phyloP scores from a whole-genome alignment of 2,888 invertebrate genomes.

The Cheiracanthium punctorium region DNA sequence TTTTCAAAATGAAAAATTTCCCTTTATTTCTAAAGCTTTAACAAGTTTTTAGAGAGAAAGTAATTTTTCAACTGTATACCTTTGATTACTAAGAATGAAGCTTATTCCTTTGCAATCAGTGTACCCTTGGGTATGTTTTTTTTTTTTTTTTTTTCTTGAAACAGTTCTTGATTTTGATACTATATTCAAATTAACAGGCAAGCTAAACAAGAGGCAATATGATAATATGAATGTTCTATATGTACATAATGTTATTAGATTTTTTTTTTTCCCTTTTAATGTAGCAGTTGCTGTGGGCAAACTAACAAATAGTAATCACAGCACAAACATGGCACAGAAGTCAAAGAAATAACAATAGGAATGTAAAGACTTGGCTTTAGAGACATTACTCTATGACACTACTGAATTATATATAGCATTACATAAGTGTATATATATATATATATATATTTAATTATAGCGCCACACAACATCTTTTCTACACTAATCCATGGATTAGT shows the following conservation, averaged over 20 bases:
- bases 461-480: conserved; percentile 23
- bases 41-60: conserved; percentile 2
- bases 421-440: conserved; percentile 59
- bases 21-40: conserved; percentile 1
- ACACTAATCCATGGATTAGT: conserved; percentile 5
- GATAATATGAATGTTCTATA: conserved; percentile 67
- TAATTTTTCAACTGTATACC: background rate
- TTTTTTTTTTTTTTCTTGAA: background rate
- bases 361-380: conserved; percentile 62
- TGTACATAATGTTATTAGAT: conserved; percentile 52
- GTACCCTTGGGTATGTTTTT: background rate
- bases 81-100: conserved; percentile 2
- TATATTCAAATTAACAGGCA: conserved; percentile 7
- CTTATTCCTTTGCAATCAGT: background rate
- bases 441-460: conserved; percentile 41
- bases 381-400: conserved; percentile 64
- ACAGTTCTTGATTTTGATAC: background rate
- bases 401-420: conserved; percentile 65
- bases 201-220: conserved; percentile 40
- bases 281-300: conserved; percentile 56
- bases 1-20: background rate
- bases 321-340: conserved; percentile 68
- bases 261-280: conserved; percentile 18
- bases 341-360: conserved; percentile 61
- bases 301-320: conserved; percentile 62